Evolutionary conservation across 2,113 vertebrate genomes (phyloP).

Genomic region (Perca schrenkii): DNA sequence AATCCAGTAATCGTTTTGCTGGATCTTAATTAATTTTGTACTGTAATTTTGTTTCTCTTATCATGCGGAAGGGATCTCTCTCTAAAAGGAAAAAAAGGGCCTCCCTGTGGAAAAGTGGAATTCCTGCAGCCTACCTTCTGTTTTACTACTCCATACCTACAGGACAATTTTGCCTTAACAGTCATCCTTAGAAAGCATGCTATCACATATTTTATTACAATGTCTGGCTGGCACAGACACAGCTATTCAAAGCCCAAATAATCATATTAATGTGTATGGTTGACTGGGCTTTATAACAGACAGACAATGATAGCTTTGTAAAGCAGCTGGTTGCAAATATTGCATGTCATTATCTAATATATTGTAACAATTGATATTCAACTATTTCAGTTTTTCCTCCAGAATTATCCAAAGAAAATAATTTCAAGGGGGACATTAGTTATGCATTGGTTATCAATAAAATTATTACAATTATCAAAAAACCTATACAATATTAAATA

Average conservation of each 20-base stretch:
- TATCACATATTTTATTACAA: neutral
- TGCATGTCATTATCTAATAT: slow-evolving; percentile 1
- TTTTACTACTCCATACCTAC: slow-evolving; percentile 10
- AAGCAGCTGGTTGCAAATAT: neutral
- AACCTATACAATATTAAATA: neutral
- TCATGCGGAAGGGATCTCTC: slow-evolving; percentile 61
- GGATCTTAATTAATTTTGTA: slow-evolving; percentile 82
- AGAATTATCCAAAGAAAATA: neutral
- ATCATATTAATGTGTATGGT: slow-evolving; percentile 9
- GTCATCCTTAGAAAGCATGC: neutral
- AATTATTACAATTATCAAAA: neutral
- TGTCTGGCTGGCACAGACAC: neutral
- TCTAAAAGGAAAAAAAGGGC: slow-evolving; percentile 41
- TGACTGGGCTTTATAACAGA: slow-evolving; percentile 23
- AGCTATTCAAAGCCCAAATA: slow-evolving; percentile 1
- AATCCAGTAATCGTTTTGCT: slow-evolving; percentile 76
- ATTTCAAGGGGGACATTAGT: neutral
- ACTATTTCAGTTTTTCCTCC: neutral
- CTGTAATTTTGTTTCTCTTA: slow-evolving; percentile 72
- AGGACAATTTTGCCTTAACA: neutral
- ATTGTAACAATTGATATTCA: neutral
- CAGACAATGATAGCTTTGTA: slow-evolving; percentile 14
- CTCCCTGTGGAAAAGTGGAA: slow-evolving; percentile 51
- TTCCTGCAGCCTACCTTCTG: slow-evolving; percentile 21
- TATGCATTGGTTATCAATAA: too few relatives aligned